Percentiles rank a stretch among this genome's conserved stretches.
phyloP scores from a whole-genome alignment of 2,113 vertebrate genomes.

The Pterocles orientalis region DNA sequence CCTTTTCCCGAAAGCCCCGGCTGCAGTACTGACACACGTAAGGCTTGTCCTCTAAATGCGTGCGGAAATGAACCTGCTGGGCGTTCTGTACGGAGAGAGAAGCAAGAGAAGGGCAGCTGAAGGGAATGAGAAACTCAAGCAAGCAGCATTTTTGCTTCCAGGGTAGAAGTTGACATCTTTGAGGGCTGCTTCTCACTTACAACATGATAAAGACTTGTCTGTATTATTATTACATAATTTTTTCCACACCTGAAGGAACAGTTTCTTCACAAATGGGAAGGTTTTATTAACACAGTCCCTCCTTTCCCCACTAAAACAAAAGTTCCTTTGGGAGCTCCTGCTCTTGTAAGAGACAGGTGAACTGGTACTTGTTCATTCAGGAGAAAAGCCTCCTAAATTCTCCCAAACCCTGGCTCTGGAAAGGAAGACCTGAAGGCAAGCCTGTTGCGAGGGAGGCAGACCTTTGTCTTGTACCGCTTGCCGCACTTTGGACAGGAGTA shows the following conservation, averaged over 20 bases:
- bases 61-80: slow-evolving; percentile 94
- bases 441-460: not conserved
- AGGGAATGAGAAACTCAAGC: fast-evolving
- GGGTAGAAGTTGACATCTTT: not conserved
- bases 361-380: not conserved
- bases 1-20: slow-evolving; percentile 94
- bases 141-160: not conserved
- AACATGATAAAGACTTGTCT: fast-evolving
- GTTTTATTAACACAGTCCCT: not conserved
- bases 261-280: not conserved
- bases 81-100: slow-evolving; percentile 82
- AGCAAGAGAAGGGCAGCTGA: not conserved
- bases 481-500: slow-evolving; percentile 89
- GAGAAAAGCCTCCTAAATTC: not conserved
- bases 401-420: not conserved
- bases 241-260: not conserved
- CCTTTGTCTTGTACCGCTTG: slow-evolving; percentile 98
- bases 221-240: fast-evolving
- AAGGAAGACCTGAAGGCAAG: not conserved
- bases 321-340: not conserved
- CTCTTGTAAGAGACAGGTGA: not conserved
- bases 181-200: not conserved
- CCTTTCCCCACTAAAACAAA: not conserved
- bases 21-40: slow-evolving; percentile 90
- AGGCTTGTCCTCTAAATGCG: slow-evolving; percentile 90